Evolutionary conservation across 2,888 invertebrate genomes (phyloP), one percentile per base, ranked within the genome.

Genomic region (Drosophila dives): DNA sequence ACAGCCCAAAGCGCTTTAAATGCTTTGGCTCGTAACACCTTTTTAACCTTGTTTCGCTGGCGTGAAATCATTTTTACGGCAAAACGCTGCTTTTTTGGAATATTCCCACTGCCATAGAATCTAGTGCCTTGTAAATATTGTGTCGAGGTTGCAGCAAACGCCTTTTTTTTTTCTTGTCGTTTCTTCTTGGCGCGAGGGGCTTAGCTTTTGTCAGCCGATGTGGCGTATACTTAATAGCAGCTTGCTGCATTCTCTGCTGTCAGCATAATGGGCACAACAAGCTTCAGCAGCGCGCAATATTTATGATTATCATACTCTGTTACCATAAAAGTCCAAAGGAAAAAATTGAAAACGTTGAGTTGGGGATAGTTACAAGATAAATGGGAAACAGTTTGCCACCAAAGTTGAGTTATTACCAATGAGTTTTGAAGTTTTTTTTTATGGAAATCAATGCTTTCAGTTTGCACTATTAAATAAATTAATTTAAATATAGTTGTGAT

Each of bases 41-140:
- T 83, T 80, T 72, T 82, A 87, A 85, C 87, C 85, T 85, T 78
- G 78, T 87, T 87, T 87, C 56, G 72, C 70, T 75, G 81, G 77
- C 75, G 75, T 81, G 74, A 86, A 88, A 86, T 86, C 81, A 85
- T 83, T 86, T 83, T 88, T 54, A 75, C 36, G 74, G 49, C 65
- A 26, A 53, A 36, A 32, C 72, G 67, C 34, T 58, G 59, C 67
- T 62, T 55, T 55, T 79, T 85, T 77, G 66, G 77, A 72, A 85
- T 73, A 73, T 76, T 69, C 65, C 49, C 64, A 54, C 26, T 23
- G 45, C 65, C 42, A 66, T 73, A 70, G 85, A 80, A 64, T 60
- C 32, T 68, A 82, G 87, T 72, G 72, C 69, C 70, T 60, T 72
- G 87, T 82, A 86, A 83, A 84, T 82, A 72, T 84, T 80, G 66